phyloP scores from a whole-genome alignment of 2,888 invertebrate genomes.

The Minunthozetes semirufus region DNA sequence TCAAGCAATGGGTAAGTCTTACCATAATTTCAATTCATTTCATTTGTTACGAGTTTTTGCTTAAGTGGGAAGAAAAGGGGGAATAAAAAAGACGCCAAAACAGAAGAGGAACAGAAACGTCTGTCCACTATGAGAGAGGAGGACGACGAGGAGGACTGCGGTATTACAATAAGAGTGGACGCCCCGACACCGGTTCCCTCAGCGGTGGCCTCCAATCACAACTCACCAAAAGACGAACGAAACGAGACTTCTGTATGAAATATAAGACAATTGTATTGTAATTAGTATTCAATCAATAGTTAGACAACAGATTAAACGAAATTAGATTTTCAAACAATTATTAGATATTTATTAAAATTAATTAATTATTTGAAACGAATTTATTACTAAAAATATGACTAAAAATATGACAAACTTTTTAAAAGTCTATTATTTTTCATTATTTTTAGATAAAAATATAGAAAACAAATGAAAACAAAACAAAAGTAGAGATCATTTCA shows the following conservation, averaged over 20 bases:
- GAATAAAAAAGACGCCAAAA: conserved; percentile 59
- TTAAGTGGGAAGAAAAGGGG: conserved; percentile 55
- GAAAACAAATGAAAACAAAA: no score
- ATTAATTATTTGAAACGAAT: no score
- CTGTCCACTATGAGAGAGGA: conserved; percentile 80
- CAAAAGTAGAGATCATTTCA: not conserved
- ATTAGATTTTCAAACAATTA: no score
- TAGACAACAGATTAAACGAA: no score
- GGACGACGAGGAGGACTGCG: conserved; percentile 64
- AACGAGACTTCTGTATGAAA: conserved; percentile 37
- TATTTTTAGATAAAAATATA: not conserved
- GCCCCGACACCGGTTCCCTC: conserved; percentile 43
- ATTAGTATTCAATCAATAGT: not conserved
- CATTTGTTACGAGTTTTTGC: not conserved
- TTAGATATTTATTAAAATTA: no score
- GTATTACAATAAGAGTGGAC: conserved; percentile 44
- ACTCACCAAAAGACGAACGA: conserved; percentile 38
- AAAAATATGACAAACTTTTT: no score
- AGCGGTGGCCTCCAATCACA: conserved; percentile 30
- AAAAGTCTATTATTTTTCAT: not conserved
- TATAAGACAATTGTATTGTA: not conserved
- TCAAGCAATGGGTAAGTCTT: conserved; percentile 1
- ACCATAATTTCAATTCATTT: not conserved
- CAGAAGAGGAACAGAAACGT: conserved; percentile 57
- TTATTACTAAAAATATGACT: no score